Percentiles rank a stretch among this genome's conserved stretches.
Evolutionary conservation across 1,140 invertebrate genomes (phyloP).

Genomic region (Cataglyphis hispanica): DNA sequence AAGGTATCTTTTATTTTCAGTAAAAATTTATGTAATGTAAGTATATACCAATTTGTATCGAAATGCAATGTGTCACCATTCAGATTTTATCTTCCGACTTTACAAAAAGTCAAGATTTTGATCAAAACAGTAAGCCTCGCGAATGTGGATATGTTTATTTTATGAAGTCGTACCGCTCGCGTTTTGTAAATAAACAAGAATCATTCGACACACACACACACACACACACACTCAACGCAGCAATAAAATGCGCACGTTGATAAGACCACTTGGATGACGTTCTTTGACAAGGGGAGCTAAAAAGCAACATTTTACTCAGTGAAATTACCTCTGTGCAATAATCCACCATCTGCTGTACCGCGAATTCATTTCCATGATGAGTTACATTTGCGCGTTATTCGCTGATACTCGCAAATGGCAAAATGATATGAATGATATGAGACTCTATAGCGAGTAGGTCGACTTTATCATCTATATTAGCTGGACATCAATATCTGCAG

Average conservation of each 20-base stretch:
- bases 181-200: constrained; percentile 32
- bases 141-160: not conserved
- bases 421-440: constrained; percentile 13
- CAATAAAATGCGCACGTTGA: constrained; percentile 35
- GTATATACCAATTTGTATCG: not conserved
- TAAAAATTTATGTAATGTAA: not conserved
- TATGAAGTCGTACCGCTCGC: constrained; percentile 1
- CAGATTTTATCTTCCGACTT: not conserved
- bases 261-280: constrained; percentile 43
- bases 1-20: not conserved
- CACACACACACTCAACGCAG: not conserved
- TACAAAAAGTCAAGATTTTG: not conserved
- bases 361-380: constrained; percentile 54
- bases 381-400: constrained; percentile 17
- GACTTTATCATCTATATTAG: not conserved
- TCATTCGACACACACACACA: not conserved
- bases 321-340: constrained; percentile 49
- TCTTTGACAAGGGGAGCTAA: constrained; percentile 42
- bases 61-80: not conserved
- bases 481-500: not conserved
- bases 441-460: not conserved
- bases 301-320: constrained; percentile 41
- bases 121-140: not conserved
- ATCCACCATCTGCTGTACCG: constrained; percentile 19
- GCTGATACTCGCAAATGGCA: constrained; percentile 24